Conservation (phyloP, 2,888 invertebrate species). For the Hemicrepidius hirtus region DNA sequence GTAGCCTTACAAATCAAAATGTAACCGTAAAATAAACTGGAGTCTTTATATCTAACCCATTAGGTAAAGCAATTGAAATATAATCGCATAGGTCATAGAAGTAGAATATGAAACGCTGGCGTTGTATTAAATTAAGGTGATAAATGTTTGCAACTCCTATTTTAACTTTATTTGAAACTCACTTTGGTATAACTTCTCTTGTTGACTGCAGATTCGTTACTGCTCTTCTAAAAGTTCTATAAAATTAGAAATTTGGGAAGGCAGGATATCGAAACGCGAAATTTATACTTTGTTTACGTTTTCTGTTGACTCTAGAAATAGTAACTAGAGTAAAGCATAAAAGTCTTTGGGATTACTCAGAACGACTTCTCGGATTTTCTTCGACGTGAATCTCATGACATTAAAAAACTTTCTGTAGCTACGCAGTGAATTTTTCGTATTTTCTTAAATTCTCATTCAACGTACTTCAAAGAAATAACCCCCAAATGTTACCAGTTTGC, state of each 20-base stretch:
- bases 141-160: too few species aligned
- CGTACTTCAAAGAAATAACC: background rate
- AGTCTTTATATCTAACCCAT: too few species aligned
- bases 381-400: background rate
- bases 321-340: background rate
- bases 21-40: too few species aligned
- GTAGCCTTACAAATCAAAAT: too few species aligned
- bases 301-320: slow-evolving; percentile 10
- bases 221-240: background rate
- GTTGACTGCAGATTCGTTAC: background rate
- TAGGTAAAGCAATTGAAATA: too few species aligned
- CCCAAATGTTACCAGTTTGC: background rate
- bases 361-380: background rate
- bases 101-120: too few species aligned
- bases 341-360: background rate
- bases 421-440: background rate
- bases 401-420: background rate
- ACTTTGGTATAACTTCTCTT: too few species aligned
- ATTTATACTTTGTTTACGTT: slow-evolving; percentile 35
- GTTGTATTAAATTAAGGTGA: too few species aligned
- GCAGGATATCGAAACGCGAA: slow-evolving; percentile 18
- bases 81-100: too few species aligned
- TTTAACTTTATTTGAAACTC: too few species aligned
- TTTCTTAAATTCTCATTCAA: background rate
- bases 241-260: slow-evolving; percentile 17